Percentiles rank a stretch among this genome's conserved stretches.
Evolutionary conservation across 2,113 vertebrate species (phyloP).

Genomic region (Limanda limanda): DNA sequence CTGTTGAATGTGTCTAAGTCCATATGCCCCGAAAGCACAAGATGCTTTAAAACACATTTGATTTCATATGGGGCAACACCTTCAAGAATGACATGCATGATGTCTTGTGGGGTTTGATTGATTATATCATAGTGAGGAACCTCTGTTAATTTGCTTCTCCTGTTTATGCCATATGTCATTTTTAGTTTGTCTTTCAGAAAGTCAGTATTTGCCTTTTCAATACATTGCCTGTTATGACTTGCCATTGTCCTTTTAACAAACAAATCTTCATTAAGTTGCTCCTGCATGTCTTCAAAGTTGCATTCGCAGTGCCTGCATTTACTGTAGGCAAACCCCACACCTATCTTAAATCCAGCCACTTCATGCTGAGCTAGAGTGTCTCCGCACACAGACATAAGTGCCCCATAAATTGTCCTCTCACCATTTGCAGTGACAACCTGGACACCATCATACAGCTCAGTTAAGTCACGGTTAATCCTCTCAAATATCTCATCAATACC

Average conservation of each 20-base stretch:
- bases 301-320: not conserved
- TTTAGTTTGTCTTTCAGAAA: not conserved
- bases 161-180: slow-evolving; percentile 7
- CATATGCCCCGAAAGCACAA: not conserved
- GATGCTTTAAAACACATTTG: not conserved
- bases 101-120: not conserved
- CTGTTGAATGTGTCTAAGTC: slow-evolving; percentile 9
- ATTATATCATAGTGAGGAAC: not conserved
- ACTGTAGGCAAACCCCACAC: not conserved
- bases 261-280: not conserved
- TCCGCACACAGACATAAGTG: not conserved
- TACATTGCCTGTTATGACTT: slow-evolving; percentile 3
- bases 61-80: slow-evolving; percentile 12
- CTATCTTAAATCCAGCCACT: not conserved
- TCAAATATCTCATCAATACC: slow-evolving; percentile 14
- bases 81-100: slow-evolving; percentile 17
- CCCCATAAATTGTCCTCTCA: not conserved
- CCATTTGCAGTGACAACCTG: not conserved
- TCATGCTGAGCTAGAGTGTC: not conserved
- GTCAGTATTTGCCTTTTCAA: slow-evolving; percentile 5
- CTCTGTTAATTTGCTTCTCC: slow-evolving; percentile 6
- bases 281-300: not conserved
- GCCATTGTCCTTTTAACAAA: not conserved
- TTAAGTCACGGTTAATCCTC: not conserved
- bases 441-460: not conserved